These are phyloP conservation scores for Listrodromus nycthemerus DNA, from an alignment of 2,888 invertebrate species.

Conservation along the genomic window DNA sequence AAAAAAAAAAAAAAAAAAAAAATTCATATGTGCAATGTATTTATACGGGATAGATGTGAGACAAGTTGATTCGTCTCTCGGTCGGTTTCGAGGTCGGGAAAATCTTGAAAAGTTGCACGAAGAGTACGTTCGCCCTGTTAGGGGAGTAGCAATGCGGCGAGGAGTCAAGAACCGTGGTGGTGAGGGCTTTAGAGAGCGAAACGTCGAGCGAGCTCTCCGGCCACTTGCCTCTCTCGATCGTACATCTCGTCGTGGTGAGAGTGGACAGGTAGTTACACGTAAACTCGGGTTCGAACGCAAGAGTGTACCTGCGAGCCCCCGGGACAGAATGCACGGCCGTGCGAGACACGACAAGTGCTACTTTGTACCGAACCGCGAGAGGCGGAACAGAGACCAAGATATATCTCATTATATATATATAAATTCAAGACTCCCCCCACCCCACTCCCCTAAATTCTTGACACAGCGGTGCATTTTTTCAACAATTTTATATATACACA, in stretches of 20 bases:
- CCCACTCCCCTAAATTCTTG: too few relatives aligned
- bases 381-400: neutral
- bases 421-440: too few relatives aligned
- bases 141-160: conserved; percentile 3
- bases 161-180: conserved; percentile 6
- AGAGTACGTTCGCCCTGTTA: conserved; percentile 7
- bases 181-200: conserved; percentile 2
- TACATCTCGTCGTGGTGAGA: neutral
- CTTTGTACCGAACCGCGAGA: conserved; percentile 57
- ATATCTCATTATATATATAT: neutral
- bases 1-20: neutral
- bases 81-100: conserved; percentile 20
- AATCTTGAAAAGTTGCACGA: conserved; percentile 22
- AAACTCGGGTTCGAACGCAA: neutral
- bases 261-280: neutral
- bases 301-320: conserved; percentile 36
- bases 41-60: neutral
- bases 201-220: conserved; percentile 15
- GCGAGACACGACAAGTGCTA: conserved; percentile 53
- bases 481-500: too few relatives aligned
- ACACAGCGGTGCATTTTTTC: too few relatives aligned
- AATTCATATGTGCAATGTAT: neutral
- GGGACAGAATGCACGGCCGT: conserved; percentile 35
- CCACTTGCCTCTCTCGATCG: conserved; percentile 11
- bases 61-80: neutral